Base-by-base conservation (phyloP, 2,113 vertebrate species). In the Gnathonemus echidnorhynchus region DNA sequence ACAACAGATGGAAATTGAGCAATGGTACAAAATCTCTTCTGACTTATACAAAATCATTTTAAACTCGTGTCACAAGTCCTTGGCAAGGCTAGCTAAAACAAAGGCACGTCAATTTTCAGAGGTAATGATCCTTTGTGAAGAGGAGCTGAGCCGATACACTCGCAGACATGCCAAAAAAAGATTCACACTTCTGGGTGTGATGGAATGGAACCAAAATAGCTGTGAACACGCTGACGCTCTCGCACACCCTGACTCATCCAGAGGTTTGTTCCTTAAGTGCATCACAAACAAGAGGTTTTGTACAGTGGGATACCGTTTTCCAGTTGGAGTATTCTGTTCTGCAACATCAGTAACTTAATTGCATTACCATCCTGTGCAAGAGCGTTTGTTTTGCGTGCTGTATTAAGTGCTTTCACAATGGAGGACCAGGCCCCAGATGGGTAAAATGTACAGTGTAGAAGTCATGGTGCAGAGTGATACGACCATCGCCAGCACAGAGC, bases 81-180 rank as follows among this genome's bases (percentile, higher is more conserved):
- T 96, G 95, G 95, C 95, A 95, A 96, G 95, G 94, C 96, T 96
- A 96, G 95, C 95, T 93, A 95, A 95, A 95, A 96, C 95, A 95
- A 97, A 97, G 96, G 96, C 96, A 97, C 96, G 95, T 95, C 95
- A 95, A 94, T 95, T 94, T 96, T 95, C 92, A 94, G 96, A 96
- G 95, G 95, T 96, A 96, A 95, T 62, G 93, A 95, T 95, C 93
- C 94, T 96, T 96, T 95, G 94, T 91, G 93, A 95, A 96, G 93
- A 95, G 94, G 94, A 92, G 93, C 94, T 94, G 94, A 93, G 86
- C 93, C 89, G 77, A 94, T 94, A 93, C 95, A 93, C 93, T 92
- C 91, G 91, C 85, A 91, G 88, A 89, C 90, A 89, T 90, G 91
- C 91, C 74, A 42, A 80, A 42, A 19, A 92, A 91, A 93, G 92